phyloP scores from a whole-genome alignment of 2,797 vertebrate genomes.

The Parauchenoglanis punctatus region DNA sequence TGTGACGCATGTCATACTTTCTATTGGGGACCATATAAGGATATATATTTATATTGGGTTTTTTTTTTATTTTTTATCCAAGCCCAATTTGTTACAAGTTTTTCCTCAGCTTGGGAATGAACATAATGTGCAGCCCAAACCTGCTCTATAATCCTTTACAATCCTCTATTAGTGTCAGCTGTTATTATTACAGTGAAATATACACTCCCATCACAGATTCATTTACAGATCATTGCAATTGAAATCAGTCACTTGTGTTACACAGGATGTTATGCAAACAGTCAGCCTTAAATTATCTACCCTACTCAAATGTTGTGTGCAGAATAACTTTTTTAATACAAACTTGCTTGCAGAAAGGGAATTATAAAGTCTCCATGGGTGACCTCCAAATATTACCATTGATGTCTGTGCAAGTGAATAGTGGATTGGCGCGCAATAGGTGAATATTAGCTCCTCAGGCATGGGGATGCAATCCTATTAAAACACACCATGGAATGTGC shows the following conservation, averaged over 20 bases:
- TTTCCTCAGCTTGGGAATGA: neutral
- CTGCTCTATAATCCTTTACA: slow-evolving; percentile 2
- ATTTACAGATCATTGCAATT: slow-evolving; percentile 1
- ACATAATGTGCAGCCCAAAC: neutral
- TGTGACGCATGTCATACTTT: slow-evolving; percentile 4
- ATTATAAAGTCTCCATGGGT: slow-evolving; percentile 51
- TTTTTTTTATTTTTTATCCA: too few relatives aligned
- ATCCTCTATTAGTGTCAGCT: slow-evolving; percentile 20
- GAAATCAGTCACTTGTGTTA: slow-evolving; percentile 10
- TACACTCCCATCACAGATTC: slow-evolving; percentile 26
- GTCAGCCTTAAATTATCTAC: neutral
- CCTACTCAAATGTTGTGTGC: slow-evolving; percentile 25
- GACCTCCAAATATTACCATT: slow-evolving; percentile 55
- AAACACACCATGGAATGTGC: slow-evolving; percentile 60
- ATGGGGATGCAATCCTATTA: slow-evolving; percentile 60
- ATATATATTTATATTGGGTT: neutral
- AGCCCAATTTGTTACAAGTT: neutral
- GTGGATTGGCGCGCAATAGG: slow-evolving; percentile 52
- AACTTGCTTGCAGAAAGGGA: slow-evolving; percentile 51
- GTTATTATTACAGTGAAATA: slow-evolving; percentile 26
- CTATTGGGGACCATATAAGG: neutral
- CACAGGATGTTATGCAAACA: slow-evolving; percentile 15
- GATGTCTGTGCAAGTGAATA: slow-evolving; percentile 57
- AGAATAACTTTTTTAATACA: slow-evolving; percentile 48
- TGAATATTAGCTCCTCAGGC: slow-evolving; percentile 57